Evolutionary conservation across 2,888 invertebrate genomes (phyloP).

Genomic region (Sympetrum striolatum): DNA sequence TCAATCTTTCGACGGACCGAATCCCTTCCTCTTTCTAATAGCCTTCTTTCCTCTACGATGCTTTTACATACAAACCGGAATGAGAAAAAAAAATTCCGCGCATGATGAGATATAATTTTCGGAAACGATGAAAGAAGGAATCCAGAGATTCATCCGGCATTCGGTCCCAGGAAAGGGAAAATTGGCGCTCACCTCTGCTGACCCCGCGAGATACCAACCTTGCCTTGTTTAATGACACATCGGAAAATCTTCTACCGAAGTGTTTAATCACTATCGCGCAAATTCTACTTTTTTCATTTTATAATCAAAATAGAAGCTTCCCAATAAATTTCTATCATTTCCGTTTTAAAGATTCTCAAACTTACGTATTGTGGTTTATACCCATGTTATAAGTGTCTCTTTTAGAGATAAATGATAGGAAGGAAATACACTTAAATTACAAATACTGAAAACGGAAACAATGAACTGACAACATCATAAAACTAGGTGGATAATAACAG

Average conservation of each 20-base stretch:
- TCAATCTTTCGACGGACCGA: neutral
- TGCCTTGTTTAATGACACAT: conserved; percentile 25
- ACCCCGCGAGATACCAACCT: neutral
- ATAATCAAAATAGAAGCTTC: neutral
- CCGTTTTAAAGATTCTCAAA: too few species aligned
- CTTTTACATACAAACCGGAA: neutral
- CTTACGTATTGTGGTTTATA: too few species aligned
- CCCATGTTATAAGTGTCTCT: too few species aligned
- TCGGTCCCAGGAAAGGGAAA: neutral
- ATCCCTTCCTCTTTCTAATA: neutral
- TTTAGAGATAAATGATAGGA: too few species aligned
- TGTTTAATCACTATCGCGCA: neutral
- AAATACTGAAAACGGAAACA: too few species aligned
- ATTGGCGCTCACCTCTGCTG: conserved; percentile 5
- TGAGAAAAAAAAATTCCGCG: conserved; percentile 16
- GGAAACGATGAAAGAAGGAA: conserved; percentile 10
- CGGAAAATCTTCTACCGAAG: neutral
- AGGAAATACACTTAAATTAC: too few species aligned
- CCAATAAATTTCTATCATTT: neutral
- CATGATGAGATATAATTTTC: conserved; percentile 26
- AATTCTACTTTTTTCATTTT: neutral
- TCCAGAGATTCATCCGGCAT: conserved; percentile 8
- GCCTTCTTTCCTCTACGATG: neutral
- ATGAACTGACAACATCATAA: too few species aligned
- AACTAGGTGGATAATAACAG: too few species aligned